Evolutionary conservation across 2,888 invertebrate genomes (phyloP), one percentile per base, ranked within the genome.

Genomic region (Spialia ferax): DNA sequence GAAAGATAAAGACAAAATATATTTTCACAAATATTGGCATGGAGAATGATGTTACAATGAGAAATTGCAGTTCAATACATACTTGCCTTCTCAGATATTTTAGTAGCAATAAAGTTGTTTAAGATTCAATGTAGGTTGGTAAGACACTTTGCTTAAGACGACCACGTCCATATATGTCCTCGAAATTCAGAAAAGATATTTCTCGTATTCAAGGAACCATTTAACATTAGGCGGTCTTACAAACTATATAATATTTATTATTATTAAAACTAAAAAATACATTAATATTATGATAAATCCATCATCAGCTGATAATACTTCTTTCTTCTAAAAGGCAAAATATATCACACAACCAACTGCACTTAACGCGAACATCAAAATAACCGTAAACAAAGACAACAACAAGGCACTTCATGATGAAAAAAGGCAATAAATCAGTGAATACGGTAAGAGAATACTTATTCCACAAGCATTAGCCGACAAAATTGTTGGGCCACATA

Each of bases 401-500:
- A 67, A 45, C 35, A 61, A 48, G 20, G 20, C 18, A 63, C 61
- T 67, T 67, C 22, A 48, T 48, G 61, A 67, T 55, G 62, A 56
- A 66, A 66, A 59, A 72, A 69, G 66, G 63, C 68, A 71, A 76
- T 74, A 75, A 72, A 77, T 77, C 74, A 75, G 70, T 69, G 69
- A 72, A 73, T 74, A 72, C 69, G 73, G 72, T 69, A 69, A 74
- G 73, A 74, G 74, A 76, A 78, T 79, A 82, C 80, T 81, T 84
- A 84, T 84, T 79, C 77, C 72, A 67, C 79, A 77, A 77, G 79
- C 84, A 87, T 88, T 87, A 85, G 83, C 79, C 79, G 77, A 79
- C 82, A 82, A 86, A 88, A 88, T 87, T 86, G 86, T 88, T 85
- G 82, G 48, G 79, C 78, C 76, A 79, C 84, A 83, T 85, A 87